phyloP scores from a whole-genome alignment of 2,113 vertebrate species.

The Paraplagusia blochii region DNA sequence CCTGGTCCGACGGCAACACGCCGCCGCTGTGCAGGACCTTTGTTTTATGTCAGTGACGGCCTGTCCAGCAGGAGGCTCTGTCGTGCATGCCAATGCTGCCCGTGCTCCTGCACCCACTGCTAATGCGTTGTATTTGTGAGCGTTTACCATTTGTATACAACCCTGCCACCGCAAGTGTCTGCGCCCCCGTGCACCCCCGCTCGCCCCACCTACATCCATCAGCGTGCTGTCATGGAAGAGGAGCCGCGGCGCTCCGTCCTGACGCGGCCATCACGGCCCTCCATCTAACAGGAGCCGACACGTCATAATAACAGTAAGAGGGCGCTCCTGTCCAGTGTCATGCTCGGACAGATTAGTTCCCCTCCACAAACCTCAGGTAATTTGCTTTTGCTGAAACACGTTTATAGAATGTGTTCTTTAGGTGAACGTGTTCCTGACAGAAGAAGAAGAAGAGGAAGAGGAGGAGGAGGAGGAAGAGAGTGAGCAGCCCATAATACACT shows the following conservation, averaged over 20 bases:
- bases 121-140: conserved; percentile 57
- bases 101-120: conserved; percentile 52
- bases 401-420: conserved; percentile 76
- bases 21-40: conserved; percentile 36
- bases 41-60: conserved; percentile 56
- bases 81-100: conserved; percentile 58
- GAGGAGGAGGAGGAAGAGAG: no score
- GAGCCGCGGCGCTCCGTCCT: conserved; percentile 65
- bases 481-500: no score
- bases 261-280: conserved; percentile 76
- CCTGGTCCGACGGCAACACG: conserved; percentile 43
- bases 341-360: conserved; percentile 83
- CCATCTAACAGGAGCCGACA: conserved; percentile 79
- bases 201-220: conserved; percentile 65
- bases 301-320: conserved; percentile 85
- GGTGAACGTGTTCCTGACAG: conserved; percentile 73
- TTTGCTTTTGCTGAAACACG: conserved; percentile 79
- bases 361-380: conserved; percentile 80
- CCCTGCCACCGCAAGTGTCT: conserved; percentile 47
- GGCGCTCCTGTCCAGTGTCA: conserved; percentile 81
- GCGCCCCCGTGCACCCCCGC: conserved; percentile 48
- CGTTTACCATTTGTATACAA: conserved; percentile 60
- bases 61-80: conserved; percentile 56
- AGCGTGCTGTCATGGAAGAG: conserved; percentile 72
- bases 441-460: conserved; percentile 27